Percentiles rank a stretch among this genome's conserved stretches.
Evolutionary conservation across 37 sponge, comb jelly and placozoan genomes (phyloP).

Genomic region (Spongia lamella): DNA sequence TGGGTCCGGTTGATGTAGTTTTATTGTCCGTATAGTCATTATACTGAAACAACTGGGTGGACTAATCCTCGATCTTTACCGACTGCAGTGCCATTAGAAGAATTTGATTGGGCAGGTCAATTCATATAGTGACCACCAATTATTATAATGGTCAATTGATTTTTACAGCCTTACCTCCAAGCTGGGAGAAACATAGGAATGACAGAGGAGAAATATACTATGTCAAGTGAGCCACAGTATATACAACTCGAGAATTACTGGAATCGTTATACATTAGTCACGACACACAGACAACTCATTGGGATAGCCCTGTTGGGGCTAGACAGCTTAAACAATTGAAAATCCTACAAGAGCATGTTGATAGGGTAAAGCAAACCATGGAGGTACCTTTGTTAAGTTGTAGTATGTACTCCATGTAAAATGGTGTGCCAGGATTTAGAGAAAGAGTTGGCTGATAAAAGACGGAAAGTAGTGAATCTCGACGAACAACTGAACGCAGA

Average conservation of each 20-base stretch:
- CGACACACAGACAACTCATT: slow-evolving; percentile 77
- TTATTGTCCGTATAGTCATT: no score
- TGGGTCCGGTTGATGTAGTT: no score
- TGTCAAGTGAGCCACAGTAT: slow-evolving; percentile 58
- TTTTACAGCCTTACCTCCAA: slow-evolving; percentile 44
- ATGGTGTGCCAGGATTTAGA: slow-evolving; percentile 26
- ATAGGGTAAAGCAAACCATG: slow-evolving; percentile 17
- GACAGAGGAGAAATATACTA: slow-evolving; percentile 67
- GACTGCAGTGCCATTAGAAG: slow-evolving; percentile 20
- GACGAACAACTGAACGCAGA: slow-evolving; percentile 17
- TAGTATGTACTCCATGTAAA: background rate
- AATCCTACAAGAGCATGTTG: slow-evolving; percentile 22
- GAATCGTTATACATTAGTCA: slow-evolving; percentile 37
- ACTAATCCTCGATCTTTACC: slow-evolving; percentile 53
- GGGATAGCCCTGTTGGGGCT: slow-evolving; percentile 72
- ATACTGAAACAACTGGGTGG: slow-evolving; percentile 64
- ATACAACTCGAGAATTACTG: background rate
- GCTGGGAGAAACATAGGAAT: slow-evolving; percentile 61
- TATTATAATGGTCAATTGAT: background rate
- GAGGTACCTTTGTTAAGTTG: slow-evolving; percentile 22
- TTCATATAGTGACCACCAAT: background rate
- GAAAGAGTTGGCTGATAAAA: slow-evolving; percentile 35
- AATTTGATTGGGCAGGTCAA: slow-evolving; percentile 67
- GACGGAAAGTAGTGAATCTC: slow-evolving; percentile 40
- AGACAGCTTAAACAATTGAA: slow-evolving; percentile 48